These are phyloP conservation scores for Paedocypris sp. DNA, from an alignment of 2,113 vertebrate genomes.

Conservation along the genomic window DNA sequence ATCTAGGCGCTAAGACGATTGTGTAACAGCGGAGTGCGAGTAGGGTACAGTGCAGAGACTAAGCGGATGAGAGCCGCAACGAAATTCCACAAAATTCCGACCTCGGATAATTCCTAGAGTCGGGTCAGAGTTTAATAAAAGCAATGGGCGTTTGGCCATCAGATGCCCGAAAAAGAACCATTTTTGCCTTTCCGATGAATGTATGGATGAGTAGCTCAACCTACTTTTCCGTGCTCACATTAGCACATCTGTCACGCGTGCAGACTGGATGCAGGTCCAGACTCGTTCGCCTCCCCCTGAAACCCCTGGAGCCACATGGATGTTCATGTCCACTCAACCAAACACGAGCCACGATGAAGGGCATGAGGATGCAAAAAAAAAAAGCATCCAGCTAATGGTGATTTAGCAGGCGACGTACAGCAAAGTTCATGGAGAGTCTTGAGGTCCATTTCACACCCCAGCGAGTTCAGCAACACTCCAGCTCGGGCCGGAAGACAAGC, in stretches of 20 bases:
- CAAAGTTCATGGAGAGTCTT: conserved; percentile 37
- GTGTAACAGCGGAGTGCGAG: not conserved
- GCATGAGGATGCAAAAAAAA: no score
- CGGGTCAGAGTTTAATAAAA: no score
- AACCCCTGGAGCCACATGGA: not conserved
- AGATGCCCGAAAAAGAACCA: no score
- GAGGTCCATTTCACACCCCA: conserved; percentile 40
- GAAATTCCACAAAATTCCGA: not conserved
- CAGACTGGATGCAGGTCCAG: not conserved
- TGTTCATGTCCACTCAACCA: not conserved
- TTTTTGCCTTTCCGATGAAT: no score
- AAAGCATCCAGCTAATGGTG: not conserved
- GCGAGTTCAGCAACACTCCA: conserved; percentile 20
- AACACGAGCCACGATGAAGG: not conserved
- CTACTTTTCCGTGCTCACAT: conserved; percentile 50
- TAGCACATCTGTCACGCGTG: conserved; percentile 43
- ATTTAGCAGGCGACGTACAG: conserved; percentile 26
- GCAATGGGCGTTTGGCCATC: no score
- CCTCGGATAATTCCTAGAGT: not conserved
- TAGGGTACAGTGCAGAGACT: conserved; percentile 4
- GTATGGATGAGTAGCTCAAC: conserved; percentile 52
- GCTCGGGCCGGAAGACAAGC: conserved; percentile 31
- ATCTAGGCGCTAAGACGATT: not conserved
- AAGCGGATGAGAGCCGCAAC: not conserved
- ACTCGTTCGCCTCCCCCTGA: not conserved